Conservation (phyloP, 2,797 vertebrate genomes). For the Artibeus jamaicensis region DNA sequence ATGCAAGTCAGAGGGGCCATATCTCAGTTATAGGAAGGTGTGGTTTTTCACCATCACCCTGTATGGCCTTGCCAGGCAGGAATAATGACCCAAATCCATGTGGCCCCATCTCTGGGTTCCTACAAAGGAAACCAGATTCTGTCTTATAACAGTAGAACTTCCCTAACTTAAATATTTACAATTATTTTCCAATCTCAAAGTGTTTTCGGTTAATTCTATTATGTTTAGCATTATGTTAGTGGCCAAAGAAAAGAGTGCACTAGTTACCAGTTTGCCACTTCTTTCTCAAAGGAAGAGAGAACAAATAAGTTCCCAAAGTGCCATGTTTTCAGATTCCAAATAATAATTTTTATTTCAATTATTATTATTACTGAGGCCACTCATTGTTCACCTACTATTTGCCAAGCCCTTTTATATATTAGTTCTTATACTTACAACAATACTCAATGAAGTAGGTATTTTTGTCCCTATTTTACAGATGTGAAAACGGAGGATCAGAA, state of each 20-base stretch:
- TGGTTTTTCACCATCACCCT: neutral
- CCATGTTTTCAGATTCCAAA: neutral
- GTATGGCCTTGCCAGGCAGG: neutral
- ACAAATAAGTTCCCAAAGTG: neutral
- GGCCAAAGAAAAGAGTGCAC: neutral
- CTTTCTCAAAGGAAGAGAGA: neutral
- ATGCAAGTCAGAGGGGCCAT: no score
- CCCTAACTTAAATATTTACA: neutral
- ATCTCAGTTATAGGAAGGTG: accelerated
- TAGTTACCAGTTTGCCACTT: neutral
- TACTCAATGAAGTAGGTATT: neutral
- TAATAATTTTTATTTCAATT: neutral
- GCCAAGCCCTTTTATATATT: neutral
- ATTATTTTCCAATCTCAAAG: neutral
- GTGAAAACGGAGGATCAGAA: neutral
- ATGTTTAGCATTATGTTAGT: neutral
- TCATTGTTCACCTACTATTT: neutral
- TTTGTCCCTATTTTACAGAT: neutral
- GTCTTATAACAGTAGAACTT: neutral
- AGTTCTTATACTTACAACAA: neutral
- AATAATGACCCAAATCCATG: accelerated
- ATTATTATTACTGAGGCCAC: neutral
- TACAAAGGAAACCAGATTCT: neutral
- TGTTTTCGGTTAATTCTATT: neutral
- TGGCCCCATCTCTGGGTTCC: neutral